These are phyloP conservation scores for Drosophila nannoptera DNA, from an alignment of 1,140 invertebrate genomes.

Conservation along the genomic window DNA sequence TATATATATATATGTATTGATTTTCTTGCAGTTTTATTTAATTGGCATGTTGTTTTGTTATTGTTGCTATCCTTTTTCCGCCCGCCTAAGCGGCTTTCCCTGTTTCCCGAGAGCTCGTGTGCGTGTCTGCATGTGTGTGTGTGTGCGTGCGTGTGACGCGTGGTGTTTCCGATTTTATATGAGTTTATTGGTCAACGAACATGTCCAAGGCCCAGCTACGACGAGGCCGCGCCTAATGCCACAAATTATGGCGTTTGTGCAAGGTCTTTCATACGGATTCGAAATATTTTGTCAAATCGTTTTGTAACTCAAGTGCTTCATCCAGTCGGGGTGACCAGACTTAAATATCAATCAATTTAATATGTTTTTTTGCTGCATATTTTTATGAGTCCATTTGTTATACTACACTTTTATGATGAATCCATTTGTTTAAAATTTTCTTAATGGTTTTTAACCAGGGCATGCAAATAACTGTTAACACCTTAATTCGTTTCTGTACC, in stretches of 20 bases:
- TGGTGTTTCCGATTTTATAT: slow-evolving; percentile 27
- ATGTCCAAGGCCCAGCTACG: slow-evolving; percentile 63
- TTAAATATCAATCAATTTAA: no score
- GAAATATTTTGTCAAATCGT: slow-evolving; percentile 29
- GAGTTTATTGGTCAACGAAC: slow-evolving; percentile 62
- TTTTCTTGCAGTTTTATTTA: slow-evolving; percentile 76
- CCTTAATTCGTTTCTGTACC: no score
- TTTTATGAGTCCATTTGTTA: no score
- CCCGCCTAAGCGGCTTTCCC: neutral
- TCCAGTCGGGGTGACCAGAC: neutral
- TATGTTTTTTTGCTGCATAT: slow-evolving; percentile 31
- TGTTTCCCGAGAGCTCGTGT: neutral
- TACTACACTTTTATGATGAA: no score
- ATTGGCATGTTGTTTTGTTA: slow-evolving; percentile 76
- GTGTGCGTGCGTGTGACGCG: slow-evolving; percentile 5
- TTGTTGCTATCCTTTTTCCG: slow-evolving; percentile 62
- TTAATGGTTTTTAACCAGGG: no score
- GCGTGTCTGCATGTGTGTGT: no score
- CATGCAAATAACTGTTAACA: no score
- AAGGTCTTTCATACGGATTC: slow-evolving; percentile 44
- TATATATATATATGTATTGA: slow-evolving; percentile 57
- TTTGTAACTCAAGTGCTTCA: slow-evolving; percentile 27
- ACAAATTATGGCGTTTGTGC: slow-evolving; percentile 59
- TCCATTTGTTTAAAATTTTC: no score
- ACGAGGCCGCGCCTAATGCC: slow-evolving; percentile 28